Conservation (phyloP, 2,888 invertebrate genomes). For the Diogma glabrata region DNA sequence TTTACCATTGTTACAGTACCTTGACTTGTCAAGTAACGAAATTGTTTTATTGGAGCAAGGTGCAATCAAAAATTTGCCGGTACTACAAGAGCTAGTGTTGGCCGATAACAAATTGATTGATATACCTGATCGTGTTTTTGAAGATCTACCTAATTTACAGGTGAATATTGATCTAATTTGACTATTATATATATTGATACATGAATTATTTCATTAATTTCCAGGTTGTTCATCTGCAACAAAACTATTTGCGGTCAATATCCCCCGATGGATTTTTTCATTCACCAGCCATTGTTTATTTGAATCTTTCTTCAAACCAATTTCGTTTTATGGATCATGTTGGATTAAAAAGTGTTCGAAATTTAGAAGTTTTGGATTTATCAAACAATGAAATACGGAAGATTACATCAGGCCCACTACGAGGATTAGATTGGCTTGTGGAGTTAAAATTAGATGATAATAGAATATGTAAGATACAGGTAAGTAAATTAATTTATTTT, state of each 20-base stretch:
- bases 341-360: constrained; percentile 58
- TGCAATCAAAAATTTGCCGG: constrained; percentile 56
- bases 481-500: constrained; percentile 15
- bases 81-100: constrained; percentile 54
- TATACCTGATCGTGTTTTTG: constrained; percentile 63
- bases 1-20: constrained; percentile 54
- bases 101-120: constrained; percentile 62
- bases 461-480: constrained; percentile 66
- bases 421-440: constrained; percentile 74
- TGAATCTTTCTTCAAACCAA: constrained; percentile 75
- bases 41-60: constrained; percentile 61
- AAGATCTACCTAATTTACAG: constrained; percentile 56
- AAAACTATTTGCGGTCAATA: constrained; percentile 62
- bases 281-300: constrained; percentile 63
- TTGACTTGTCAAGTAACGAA: constrained; percentile 74
- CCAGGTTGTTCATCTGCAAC: constrained; percentile 59
- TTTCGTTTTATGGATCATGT: constrained; percentile 61
- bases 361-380: constrained; percentile 74
- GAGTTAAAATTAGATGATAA: constrained; percentile 79
- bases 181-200: no score
- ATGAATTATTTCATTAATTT: no score
- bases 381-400: constrained; percentile 65
- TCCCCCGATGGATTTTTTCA: constrained; percentile 64
- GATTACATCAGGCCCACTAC: constrained; percentile 55
- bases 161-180: no score